Evolutionary conservation across 2,888 invertebrate species (phyloP).

Genomic region (Melinopterus prodromus): DNA sequence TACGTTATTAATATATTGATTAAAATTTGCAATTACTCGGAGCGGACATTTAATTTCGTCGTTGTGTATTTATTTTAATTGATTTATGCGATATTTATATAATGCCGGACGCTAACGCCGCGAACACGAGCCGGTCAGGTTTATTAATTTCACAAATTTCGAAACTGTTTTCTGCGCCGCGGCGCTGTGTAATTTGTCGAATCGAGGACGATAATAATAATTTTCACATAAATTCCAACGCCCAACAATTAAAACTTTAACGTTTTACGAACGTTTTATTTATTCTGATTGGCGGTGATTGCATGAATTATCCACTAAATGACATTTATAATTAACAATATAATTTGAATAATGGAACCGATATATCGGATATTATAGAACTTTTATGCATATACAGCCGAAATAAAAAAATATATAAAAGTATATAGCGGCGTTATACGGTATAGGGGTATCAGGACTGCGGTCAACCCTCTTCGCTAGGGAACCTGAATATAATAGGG

Average conservation of each 20-base stretch:
- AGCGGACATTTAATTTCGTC: slow-evolving; percentile 27
- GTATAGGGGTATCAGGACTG: too few relatives aligned
- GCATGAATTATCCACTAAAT: not conserved
- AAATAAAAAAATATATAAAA: too few relatives aligned
- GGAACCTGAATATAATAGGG: too few relatives aligned
- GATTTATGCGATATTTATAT: slow-evolving; percentile 38
- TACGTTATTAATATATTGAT: slow-evolving; percentile 29
- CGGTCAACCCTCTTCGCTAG: too few relatives aligned
- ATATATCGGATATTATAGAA: too few relatives aligned
- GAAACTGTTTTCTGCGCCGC: slow-evolving; percentile 17
- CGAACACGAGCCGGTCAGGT: slow-evolving; percentile 10
- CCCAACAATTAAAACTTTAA: not conserved
- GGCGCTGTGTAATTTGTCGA: slow-evolving; percentile 15
- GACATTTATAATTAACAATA: too few relatives aligned
- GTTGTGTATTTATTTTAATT: slow-evolving; percentile 30
- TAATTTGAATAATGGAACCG: too few relatives aligned
- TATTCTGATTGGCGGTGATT: not conserved
- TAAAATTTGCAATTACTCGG: slow-evolving; percentile 28
- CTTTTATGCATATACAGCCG: too few relatives aligned
- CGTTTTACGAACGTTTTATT: not conserved
- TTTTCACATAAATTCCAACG: slow-evolving; percentile 5
- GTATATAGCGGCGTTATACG: too few relatives aligned
- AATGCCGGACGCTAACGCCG: slow-evolving; percentile 17
- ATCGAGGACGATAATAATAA: slow-evolving; percentile 4
- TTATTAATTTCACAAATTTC: slow-evolving; percentile 25